Base-by-base conservation (phyloP, 2,797 vertebrate genomes). In the Pitangus sulphuratus region DNA sequence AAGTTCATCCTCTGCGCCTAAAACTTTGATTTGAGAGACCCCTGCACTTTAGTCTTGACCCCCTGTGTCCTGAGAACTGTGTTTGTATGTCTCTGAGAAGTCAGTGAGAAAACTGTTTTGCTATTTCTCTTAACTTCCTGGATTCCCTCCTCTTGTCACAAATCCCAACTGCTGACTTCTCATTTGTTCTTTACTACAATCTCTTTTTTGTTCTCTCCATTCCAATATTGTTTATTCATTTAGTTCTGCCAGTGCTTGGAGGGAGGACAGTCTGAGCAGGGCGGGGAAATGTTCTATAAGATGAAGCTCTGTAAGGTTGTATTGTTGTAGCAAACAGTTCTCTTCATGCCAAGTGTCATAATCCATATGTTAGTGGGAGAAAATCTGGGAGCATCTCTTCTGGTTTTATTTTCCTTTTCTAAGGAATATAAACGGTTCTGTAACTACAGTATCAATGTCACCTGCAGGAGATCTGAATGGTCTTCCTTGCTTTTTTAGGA, bases 381-480 rank as follows among this genome's bases (percentile, higher is more conserved):
- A 77, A 15, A 66, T 56, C 18, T 2, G 2, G 28, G 28, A 80
- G n/a, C 19, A 7, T 51, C 84, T 65, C 24, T 65, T 82, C 19
- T 65, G 44, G 22, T 76, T 76, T 76, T 84, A 44, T 84, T 87
- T 87, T 79, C 35, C 22, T 15, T 62, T 93, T 76, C 40, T 58
- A 50, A 50, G 80, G 42, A 91, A 69, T 39, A 62, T 62, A 47
- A 5, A 51, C 26, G 26, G 45, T 35, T 53, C 69, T 69, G 22
- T 89, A 80, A 79, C 31, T 40, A 44, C 42, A 25, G 28, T 5
- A 14, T 54, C 26, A 39, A 13, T 11, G 31, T 60, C 42, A 64
- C 18, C 40, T 74, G 56, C 22, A 74, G 56, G 42, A 86, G 25
- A 65, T 74, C 9, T 57, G 56, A 92, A 71, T 44, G 12, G 15